A percentile compares a stretch with the other conserved stretches of the same genome.
These are phyloP conservation scores for Pseudochirops corinnae DNA, from an alignment of 2,797 vertebrate species.

Conservation along the genomic window DNA sequence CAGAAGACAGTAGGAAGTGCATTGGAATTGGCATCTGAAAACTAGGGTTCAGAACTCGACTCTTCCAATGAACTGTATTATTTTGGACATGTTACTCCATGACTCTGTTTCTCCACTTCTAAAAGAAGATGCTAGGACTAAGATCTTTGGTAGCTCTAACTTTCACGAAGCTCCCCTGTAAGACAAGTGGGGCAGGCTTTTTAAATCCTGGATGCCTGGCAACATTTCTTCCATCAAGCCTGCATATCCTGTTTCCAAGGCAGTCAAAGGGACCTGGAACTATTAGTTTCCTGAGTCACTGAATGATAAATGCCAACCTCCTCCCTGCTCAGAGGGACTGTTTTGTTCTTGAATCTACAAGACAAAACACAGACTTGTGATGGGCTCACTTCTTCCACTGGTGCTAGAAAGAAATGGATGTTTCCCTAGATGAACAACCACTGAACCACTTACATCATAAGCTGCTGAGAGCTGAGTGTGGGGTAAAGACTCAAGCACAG, in stretches of 20 bases:
- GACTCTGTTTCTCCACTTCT: background rate
- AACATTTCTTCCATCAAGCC: conserved; percentile 71
- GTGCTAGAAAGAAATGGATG: conserved; percentile 17
- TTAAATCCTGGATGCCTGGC: conserved; percentile 64
- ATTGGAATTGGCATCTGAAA: background rate
- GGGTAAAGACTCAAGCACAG: conserved; percentile 55
- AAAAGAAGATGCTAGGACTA: background rate
- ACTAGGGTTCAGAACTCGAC: background rate
- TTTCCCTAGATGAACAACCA: conserved; percentile 44
- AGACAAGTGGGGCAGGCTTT: conserved; percentile 39
- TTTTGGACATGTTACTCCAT: background rate
- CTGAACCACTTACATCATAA: conserved; percentile 21
- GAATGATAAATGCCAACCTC: conserved; percentile 53
- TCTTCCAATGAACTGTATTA: background rate
- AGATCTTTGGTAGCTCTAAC: background rate
- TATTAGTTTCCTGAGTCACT: conserved; percentile 4
- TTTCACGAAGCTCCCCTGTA: background rate
- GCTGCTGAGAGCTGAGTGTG: conserved; percentile 61
- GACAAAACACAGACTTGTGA: conserved; percentile 34
- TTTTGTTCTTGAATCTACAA: conserved; percentile 26
- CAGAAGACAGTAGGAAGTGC: background rate
- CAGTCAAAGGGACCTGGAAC: conserved; percentile 61
- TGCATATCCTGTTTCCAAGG: conserved; percentile 65
- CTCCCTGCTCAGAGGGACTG: conserved; percentile 48
- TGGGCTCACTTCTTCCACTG: conserved; percentile 27